phyloP scores from a whole-genome alignment of 2,888 invertebrate genomes.

The Osmoderma eremita region DNA sequence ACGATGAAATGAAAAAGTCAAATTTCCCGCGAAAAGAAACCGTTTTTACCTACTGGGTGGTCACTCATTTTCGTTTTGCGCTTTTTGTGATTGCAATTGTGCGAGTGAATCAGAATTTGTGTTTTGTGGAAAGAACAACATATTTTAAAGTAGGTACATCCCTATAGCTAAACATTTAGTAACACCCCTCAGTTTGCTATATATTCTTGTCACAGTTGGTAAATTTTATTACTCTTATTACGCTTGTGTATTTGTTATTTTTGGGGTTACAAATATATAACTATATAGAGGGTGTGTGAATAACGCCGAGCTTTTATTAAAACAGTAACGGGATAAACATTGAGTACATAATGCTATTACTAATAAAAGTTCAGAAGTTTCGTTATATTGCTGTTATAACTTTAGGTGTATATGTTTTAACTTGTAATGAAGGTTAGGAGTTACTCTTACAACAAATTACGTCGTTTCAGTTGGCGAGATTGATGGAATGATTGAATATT shows the following conservation, averaged over 20 bases:
- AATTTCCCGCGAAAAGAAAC: conserved; percentile 44
- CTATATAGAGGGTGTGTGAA: conserved; percentile 47
- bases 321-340: background rate
- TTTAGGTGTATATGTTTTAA: conserved; percentile 18
- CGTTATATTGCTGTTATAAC: conserved; percentile 13
- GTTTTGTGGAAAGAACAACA: conserved; percentile 73
- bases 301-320: conserved; percentile 32
- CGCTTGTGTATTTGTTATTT: conserved; percentile 43
- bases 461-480: conserved; percentile 53
- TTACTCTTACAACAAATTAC: conserved; percentile 41
- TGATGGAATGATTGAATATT: conserved; percentile 60
- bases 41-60: conserved; percentile 44
- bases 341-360: background rate
- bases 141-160: conserved; percentile 59
- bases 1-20: conserved; percentile 17
- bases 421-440: conserved; percentile 53
- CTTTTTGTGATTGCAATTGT: conserved; percentile 62
- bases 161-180: conserved; percentile 18
- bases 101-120: conserved; percentile 65
- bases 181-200: conserved; percentile 35
- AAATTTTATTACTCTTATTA: conserved; percentile 34
- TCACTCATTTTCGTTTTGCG: conserved; percentile 57
- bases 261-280: conserved; percentile 52
- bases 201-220: conserved; percentile 40
- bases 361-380: conserved; percentile 34